phyloP scores from a whole-genome alignment of 1,140 invertebrate genomes.

The Aethina tumida region DNA sequence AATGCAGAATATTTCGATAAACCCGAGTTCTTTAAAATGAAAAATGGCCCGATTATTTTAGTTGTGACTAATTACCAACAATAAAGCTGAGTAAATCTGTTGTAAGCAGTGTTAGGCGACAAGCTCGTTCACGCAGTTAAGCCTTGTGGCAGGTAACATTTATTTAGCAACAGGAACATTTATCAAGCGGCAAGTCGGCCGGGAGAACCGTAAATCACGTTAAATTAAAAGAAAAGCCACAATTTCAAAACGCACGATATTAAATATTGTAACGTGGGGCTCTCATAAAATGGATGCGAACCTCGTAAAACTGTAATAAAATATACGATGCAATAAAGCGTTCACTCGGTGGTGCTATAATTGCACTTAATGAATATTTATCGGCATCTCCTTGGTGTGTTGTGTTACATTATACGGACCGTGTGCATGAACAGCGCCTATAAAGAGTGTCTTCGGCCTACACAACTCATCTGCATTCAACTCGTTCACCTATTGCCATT shows the following conservation, averaged over 20 bases:
- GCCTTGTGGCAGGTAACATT: too few relatives aligned
- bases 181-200: too few relatives aligned
- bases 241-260: not conserved
- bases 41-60: too few relatives aligned
- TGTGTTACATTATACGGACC: constrained; percentile 29
- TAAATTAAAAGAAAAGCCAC: too few relatives aligned
- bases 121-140: too few relatives aligned
- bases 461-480: constrained; percentile 31
- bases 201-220: too few relatives aligned
- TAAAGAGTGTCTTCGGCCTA: constrained; percentile 11
- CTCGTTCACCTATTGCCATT: constrained; percentile 28
- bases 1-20: too few relatives aligned
- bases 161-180: too few relatives aligned
- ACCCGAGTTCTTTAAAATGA: too few relatives aligned
- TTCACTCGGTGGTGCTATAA: constrained; percentile 34
- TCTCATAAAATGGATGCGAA: constrained; percentile 22
- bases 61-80: too few relatives aligned
- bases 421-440: constrained; percentile 13
- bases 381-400: constrained; percentile 29
- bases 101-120: too few relatives aligned
- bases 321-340: constrained; percentile 35
- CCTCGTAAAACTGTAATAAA: constrained; percentile 34
- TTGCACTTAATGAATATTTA: constrained; percentile 36
- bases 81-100: too few relatives aligned
- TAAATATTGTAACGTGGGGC: constrained; percentile 3